Percentiles rank a stretch among this genome's conserved stretches.
These are phyloP conservation scores for Lepidothrix coronata DNA, from an alignment of 2,113 vertebrate genomes.

Conservation along the genomic window DNA sequence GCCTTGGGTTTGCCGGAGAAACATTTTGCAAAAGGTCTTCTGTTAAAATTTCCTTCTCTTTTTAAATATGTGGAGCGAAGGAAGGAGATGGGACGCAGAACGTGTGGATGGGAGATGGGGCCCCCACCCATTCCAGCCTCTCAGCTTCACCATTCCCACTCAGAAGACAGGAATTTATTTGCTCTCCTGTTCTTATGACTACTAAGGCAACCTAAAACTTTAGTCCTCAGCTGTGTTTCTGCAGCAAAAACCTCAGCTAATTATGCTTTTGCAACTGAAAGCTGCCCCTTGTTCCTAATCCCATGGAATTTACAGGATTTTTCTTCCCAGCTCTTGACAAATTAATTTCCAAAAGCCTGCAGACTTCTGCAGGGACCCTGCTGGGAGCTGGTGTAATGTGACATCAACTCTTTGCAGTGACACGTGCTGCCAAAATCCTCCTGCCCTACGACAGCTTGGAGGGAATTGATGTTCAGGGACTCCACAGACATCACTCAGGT, in stretches of 20 bases:
- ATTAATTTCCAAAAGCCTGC: not conserved
- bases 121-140: not conserved
- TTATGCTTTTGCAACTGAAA: not conserved
- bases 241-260: not conserved
- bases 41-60: not conserved
- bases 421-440: not conserved
- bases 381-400: not conserved
- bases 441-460: accelerated
- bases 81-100: not conserved
- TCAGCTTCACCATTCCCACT: not conserved
- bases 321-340: not conserved
- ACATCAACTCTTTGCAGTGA: not conserved
- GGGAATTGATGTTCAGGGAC: not conserved
- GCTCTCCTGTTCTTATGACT: not conserved
- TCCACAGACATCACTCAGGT: accelerated
- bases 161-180: not conserved
- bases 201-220: not conserved
- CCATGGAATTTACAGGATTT: not conserved
- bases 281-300: not conserved
- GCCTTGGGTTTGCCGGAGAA: not conserved
- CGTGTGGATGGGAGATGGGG: too few species aligned
- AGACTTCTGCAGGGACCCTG: not conserved
- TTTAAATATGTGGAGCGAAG: not conserved
- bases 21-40: not conserved
- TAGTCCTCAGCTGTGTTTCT: not conserved